phyloP scores from a whole-genome alignment of 1,140 invertebrate genomes.

The Zaprionus tsacasi region DNA sequence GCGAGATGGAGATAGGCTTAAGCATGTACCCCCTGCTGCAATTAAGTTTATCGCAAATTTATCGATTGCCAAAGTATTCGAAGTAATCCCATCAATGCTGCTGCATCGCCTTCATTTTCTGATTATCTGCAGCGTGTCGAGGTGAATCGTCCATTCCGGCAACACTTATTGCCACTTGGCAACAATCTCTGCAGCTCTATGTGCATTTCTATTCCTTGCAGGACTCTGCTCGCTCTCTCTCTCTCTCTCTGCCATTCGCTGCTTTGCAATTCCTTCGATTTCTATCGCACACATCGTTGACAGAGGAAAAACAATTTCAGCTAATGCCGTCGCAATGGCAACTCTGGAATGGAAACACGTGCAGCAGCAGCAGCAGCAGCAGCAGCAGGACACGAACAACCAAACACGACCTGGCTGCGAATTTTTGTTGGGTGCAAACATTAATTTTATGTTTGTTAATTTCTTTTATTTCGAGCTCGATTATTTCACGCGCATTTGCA shows the following conservation, averaged over 20 bases:
- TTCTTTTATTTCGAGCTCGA: slow-evolving; percentile 72
- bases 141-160: slow-evolving; percentile 49
- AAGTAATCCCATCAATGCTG: slow-evolving; percentile 28
- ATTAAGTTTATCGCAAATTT: slow-evolving; percentile 31
- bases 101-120: slow-evolving; percentile 26
- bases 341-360: slow-evolving; percentile 71
- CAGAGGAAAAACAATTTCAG: slow-evolving; percentile 66
- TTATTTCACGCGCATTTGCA: slow-evolving; percentile 80
- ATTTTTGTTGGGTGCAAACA: slow-evolving; percentile 80
- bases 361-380: slow-evolving; percentile 35
- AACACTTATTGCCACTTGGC: slow-evolving; percentile 69
- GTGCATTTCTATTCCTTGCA: slow-evolving; percentile 40
- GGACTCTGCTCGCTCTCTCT: background rate
- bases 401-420: slow-evolving; percentile 11
- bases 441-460: slow-evolving; percentile 83
- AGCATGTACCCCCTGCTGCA: slow-evolving; percentile 16
- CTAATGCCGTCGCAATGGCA: slow-evolving; percentile 35
- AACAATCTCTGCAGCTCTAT: slow-evolving; percentile 69
- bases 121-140: slow-evolving; percentile 25
- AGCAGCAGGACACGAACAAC: background rate
- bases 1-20: slow-evolving; percentile 41
- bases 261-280: slow-evolving; percentile 41
- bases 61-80: slow-evolving; percentile 25
- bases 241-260: background rate
- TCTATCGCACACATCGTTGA: slow-evolving; percentile 61